Base-by-base conservation (phyloP, 2,888 invertebrate genomes). In the Leucoptera coffeella region DNA sequence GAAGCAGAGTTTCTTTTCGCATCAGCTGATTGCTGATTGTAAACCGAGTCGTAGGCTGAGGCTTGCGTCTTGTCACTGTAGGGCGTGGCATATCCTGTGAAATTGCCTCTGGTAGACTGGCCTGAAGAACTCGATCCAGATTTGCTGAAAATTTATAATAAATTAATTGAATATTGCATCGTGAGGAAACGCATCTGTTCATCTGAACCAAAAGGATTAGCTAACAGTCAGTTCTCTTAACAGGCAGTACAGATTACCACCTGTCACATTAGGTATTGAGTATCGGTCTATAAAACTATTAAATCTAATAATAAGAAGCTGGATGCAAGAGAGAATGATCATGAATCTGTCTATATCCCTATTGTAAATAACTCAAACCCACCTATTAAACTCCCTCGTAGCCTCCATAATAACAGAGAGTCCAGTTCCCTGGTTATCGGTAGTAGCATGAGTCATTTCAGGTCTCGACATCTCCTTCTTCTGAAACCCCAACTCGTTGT, bases 361-460 rank as follows among this genome's bases (percentile, higher is more conserved):
- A n/a, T n/a, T n/a, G n/a, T n/a, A n/a, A n/a, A n/a, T n/a, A n/a
- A n/a, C n/a, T n/a, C n/a, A n/a, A n/a, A 35, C 37, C 27, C 67
- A 77, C 61, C 73, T 74, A 39, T 74, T 75, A 43, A 53, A 69
- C 42, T 79, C 79, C 40, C 75, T 62, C 2, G 79, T 78, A 9
- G 77, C 73, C 52, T 78, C 79, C 62, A 77, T 69, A 32, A 80
- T 77, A 14, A 76, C 72, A 19, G 78, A 79, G 19, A 80, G 52
- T 21, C 74, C 74, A 7, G 43, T 49, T 2, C 62, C 60, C 35
- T 64, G 65, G 31, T 58, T 53, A 15, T 61, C 60, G 4, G 50
- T 61, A 5, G 60, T 60, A 2, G 48, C 53, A 34, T 62, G 58
- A n/a, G 42, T 37, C 1, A 33, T 42, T 27, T 49, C 47, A 21